phyloP scores from a whole-genome alignment of 1,140 invertebrate genomes.

The Aricia agestis region DNA sequence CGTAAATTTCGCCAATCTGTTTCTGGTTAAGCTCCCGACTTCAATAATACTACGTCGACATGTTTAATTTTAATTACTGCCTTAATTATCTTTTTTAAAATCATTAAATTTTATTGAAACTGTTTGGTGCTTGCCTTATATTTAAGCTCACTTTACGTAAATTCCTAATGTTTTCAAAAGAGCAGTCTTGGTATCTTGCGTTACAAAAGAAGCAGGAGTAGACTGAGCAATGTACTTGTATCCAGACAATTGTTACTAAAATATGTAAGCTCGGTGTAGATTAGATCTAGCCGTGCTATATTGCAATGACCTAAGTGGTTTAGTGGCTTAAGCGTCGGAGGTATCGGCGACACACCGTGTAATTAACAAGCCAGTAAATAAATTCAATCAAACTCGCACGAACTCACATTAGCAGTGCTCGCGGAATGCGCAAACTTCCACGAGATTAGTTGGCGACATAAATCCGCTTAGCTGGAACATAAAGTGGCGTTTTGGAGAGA shows the following conservation, averaged over 20 bases:
- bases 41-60: neutral
- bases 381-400: conserved; percentile 24
- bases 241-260: no score
- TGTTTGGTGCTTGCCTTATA: no score
- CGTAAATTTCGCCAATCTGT: conserved; percentile 45
- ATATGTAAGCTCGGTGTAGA: no score
- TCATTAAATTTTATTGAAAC: no score
- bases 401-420: conserved; percentile 15
- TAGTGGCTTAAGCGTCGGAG: neutral
- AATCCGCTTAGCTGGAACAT: conserved; percentile 12
- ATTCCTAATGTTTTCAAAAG: no score
- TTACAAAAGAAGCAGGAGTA: no score
- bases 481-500: conserved; percentile 6
- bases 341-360: neutral
- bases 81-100: neutral
- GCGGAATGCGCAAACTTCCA: conserved; percentile 7
- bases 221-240: no score
- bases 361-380: conserved; percentile 19
- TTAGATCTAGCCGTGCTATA: no score
- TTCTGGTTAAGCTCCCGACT: conserved; percentile 37
- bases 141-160: no score
- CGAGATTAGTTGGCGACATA: conserved; percentile 1
- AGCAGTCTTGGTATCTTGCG: no score
- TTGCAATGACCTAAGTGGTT: neutral
- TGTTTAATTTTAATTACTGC: neutral